Evolutionary conservation across 2,888 invertebrate species (phyloP).

Genomic region (Formica aserva): DNA sequence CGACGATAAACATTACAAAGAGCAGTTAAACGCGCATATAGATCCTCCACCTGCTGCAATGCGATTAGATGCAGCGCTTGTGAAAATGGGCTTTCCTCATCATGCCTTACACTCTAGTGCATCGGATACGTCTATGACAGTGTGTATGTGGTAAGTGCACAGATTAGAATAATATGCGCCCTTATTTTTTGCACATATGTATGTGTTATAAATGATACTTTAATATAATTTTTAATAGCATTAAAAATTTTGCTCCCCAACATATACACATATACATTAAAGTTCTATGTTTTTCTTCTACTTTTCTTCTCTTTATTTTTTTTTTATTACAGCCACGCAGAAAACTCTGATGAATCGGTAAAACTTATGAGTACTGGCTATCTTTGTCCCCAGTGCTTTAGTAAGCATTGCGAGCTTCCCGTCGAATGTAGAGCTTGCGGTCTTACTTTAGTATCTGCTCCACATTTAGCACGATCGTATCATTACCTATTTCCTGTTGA

Average conservation of each 20-base stretch:
- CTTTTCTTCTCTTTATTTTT: not conserved
- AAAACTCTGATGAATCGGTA: slow-evolving; percentile 89
- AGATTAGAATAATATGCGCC: not conserved
- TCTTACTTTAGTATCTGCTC: slow-evolving; percentile 98
- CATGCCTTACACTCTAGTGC: slow-evolving; percentile 88
- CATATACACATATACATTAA: not conserved
- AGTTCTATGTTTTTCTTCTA: not conserved
- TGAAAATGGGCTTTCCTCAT: slow-evolving; percentile 99
- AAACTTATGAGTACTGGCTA: slow-evolving; percentile 93
- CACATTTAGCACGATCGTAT: slow-evolving; percentile 98
- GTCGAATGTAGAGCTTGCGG: slow-evolving; percentile 98
- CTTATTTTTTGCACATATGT: not conserved
- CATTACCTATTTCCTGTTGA: slow-evolving; percentile 98
- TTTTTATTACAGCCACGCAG: slow-evolving; percentile 90
- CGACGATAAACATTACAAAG: slow-evolving; percentile 92
- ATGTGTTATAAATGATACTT: too few relatives aligned
- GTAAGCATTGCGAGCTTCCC: slow-evolving; percentile 99
- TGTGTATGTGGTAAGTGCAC: slow-evolving; percentile 94
- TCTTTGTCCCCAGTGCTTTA: slow-evolving; percentile 97
- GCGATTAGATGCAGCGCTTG: slow-evolving; percentile 91
- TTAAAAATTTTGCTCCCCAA: not conserved
- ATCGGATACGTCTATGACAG: slow-evolving; percentile 91
- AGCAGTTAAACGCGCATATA: slow-evolving; percentile 89
- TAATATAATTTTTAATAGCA: not conserved
- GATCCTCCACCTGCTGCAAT: slow-evolving; percentile 92